These are phyloP conservation scores for Asarcornis scutulata DNA, from an alignment of 2,113 vertebrate genomes.

Conservation along the genomic window DNA sequence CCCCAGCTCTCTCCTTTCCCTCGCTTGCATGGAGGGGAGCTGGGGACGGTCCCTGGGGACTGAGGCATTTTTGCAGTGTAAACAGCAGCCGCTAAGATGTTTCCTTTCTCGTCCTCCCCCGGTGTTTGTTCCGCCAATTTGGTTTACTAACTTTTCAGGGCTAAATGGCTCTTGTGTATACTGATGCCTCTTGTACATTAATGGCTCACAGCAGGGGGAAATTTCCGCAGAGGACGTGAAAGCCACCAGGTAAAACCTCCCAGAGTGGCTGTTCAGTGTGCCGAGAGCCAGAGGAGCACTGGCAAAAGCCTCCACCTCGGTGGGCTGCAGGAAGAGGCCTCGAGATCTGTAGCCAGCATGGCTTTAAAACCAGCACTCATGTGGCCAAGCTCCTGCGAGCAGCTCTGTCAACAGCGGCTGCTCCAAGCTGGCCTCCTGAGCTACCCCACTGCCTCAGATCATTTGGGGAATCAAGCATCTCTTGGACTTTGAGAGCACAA, in stretches of 20 bases:
- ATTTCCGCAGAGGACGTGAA: neutral
- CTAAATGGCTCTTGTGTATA: neutral
- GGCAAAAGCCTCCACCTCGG: no score
- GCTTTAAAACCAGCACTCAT: no score
- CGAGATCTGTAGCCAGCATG: no score
- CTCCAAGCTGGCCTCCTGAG: neutral
- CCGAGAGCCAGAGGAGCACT: rapidly evolving
- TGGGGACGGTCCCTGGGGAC: neutral
- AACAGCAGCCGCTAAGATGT: rapidly evolving
- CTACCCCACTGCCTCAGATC: neutral
- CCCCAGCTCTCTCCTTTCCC: neutral
- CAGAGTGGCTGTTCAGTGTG: neutral
- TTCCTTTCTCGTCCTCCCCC: neutral
- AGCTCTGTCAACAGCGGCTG: no score
- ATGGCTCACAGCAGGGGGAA: neutral
- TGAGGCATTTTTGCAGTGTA: rapidly evolving
- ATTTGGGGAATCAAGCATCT: neutral
- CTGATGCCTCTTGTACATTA: neutral
- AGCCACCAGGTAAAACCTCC: neutral
- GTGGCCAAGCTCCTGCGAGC: no score
- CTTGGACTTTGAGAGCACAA: neutral
- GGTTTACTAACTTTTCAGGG: neutral
- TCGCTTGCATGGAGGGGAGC: neutral
- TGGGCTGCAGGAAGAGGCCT: no score
- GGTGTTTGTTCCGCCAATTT: neutral